A percentile compares a stretch with the other conserved stretches of the same genome.
Conservation (phyloP, 2,113 vertebrate genomes). For the Spermophilus dauricus region DNA sequence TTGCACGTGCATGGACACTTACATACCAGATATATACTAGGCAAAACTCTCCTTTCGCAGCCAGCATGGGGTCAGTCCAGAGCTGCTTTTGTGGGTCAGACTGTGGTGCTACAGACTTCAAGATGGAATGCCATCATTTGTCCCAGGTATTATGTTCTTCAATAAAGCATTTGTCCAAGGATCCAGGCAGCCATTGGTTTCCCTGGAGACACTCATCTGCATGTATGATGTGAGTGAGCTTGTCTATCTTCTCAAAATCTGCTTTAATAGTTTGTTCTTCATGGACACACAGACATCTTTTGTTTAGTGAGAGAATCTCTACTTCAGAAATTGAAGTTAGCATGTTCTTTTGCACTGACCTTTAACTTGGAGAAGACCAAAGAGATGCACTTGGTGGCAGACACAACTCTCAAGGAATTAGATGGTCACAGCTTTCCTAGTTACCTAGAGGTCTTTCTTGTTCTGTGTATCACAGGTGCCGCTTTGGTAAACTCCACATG, state of each 20-base stretch:
- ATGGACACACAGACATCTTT: conserved; percentile 13
- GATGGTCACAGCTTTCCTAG: background rate
- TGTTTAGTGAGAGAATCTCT: conserved; percentile 2
- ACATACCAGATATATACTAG: background rate
- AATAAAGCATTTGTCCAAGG: background rate
- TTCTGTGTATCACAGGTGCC: background rate
- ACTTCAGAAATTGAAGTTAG: conserved; percentile 40
- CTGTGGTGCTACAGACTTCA: background rate
- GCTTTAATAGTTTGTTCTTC: background rate
- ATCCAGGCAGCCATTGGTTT: background rate
- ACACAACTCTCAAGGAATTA: background rate
- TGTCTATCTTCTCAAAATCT: conserved; percentile 37
- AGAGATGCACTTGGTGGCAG: background rate
- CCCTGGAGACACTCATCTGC: background rate
- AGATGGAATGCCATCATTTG: background rate
- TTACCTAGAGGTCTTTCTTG: background rate
- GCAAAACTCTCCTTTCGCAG: background rate
- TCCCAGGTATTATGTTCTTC: background rate
- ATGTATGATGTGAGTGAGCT: background rate
- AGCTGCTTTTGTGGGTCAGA: fast-evolving
- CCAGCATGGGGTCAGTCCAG: background rate
- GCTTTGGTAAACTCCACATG: background rate
- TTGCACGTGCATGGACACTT: background rate
- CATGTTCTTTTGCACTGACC: background rate
- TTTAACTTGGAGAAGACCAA: background rate